Evolutionary conservation across 2,113 vertebrate species (phyloP), one percentile per base, ranked within the genome.

Genomic region (Stomatorhinus ivindoensis): DNA sequence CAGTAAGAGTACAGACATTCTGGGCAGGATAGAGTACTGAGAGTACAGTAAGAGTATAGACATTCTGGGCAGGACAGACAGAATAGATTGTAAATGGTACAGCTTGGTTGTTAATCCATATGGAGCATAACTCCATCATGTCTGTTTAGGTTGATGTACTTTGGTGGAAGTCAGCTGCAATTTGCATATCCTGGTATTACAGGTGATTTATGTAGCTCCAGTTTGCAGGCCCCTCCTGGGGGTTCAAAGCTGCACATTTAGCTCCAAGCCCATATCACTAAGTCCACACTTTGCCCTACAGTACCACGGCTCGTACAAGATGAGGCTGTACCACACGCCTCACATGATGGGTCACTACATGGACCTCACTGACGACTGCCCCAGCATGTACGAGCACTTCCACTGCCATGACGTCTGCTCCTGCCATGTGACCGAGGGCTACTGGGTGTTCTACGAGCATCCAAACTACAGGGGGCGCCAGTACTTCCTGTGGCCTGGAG

Each of bases 391-490:
- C 0, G 92, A 96, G 0, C 92, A 91, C 42, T 96, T 95, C 92
- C 94, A 76, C 83, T 92, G 90, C 92, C 92, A 31, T 42, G 93
- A 97, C 86, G 93, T 96, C 92, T 95, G 93, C 92, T 96, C 94
- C 85, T 94, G 93, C 91, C 93, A 95, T 85, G 87, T 95, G 87
- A 92, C 93, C 92, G 94, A 95, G 90, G 95, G 95, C 35, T 95
- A 89, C 94, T 96, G 95, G 95, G 91, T 93, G 92, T 95, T 95
- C 93, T 95, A 95, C 4, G 95, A 95, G 94, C 95, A 96, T 89
- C 94, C 95, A 2, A 92, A 95, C 94, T 96, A 94, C 93, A 95
- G 93, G 90, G 95, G 95, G 39, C 94, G 94, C 83, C 94, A 96
- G 93, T 96, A 94, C 88, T 94, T 96, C 94, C 90, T 96, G 92